Evolutionary conservation across 1,140 invertebrate species (phyloP).

Genomic region (Phocides pigmalion): DNA sequence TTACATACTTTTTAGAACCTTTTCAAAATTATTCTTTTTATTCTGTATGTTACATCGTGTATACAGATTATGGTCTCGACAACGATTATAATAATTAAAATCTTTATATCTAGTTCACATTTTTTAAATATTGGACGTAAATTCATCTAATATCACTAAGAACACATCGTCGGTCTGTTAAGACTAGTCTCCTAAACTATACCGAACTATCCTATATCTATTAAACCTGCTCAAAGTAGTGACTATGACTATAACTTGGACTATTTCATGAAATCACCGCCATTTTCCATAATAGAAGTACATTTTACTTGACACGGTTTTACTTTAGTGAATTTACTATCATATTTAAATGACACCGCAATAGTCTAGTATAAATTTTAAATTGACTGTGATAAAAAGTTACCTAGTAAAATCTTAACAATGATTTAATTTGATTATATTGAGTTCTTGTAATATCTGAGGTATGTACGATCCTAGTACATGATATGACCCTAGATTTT

Average conservation of each 20-base stretch:
- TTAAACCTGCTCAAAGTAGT: slow-evolving; percentile 14
- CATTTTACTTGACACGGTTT: slow-evolving; percentile 15
- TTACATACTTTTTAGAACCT: not conserved
- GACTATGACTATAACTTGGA: not conserved
- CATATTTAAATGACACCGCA: slow-evolving; percentile 11
- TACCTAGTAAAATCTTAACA: slow-evolving; percentile 21
- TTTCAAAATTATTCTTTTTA: not conserved
- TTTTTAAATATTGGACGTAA: no score
- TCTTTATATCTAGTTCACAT: no score
- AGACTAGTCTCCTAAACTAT: not conserved
- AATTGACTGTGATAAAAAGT: slow-evolving; percentile 35
- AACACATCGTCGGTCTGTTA: no score
- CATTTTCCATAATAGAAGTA: not conserved
- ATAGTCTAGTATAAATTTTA: slow-evolving; percentile 30
- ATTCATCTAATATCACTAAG: no score
- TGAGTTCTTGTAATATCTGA: not conserved
- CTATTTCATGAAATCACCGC: slow-evolving; percentile 2
- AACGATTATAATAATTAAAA: no score
- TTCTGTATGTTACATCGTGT: not conserved
- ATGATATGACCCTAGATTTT: not conserved
- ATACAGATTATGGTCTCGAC: not conserved
- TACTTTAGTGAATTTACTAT: slow-evolving; percentile 10
- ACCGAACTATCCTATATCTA: not conserved
- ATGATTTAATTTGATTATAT: not conserved
- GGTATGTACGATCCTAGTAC: not conserved